Evolutionary conservation across 2,113 vertebrate genomes (phyloP).

Genomic region (Melanostigma gelatinosum): DNA sequence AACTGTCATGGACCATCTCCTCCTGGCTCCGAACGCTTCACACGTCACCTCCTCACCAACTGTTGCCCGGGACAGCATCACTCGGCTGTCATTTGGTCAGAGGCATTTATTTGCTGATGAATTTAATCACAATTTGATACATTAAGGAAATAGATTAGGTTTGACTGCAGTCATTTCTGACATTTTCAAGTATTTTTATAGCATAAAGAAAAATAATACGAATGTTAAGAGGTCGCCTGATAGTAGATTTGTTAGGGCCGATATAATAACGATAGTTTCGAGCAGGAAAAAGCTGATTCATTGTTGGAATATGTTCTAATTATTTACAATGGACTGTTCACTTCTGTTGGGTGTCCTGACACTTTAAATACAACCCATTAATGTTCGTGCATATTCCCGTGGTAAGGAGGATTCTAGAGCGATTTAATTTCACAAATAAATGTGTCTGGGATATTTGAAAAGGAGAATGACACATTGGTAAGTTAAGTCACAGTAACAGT

Average conservation of each 20-base stretch:
- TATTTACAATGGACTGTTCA: neutral
- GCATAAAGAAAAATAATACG: neutral
- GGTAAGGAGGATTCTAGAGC: neutral
- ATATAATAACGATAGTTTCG: neutral
- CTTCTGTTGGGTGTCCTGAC: neutral
- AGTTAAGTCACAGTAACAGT: neutral
- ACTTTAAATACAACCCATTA: neutral
- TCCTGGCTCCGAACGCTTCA: conserved; percentile 55
- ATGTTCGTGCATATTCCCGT: neutral
- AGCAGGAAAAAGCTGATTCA: neutral
- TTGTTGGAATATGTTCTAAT: neutral
- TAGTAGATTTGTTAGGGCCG: neutral
- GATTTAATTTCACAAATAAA: neutral
- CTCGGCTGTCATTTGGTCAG: conserved; percentile 52
- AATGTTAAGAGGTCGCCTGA: neutral
- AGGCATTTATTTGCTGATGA: conserved; percentile 35
- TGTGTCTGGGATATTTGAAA: neutral
- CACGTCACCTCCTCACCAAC: conserved; percentile 70
- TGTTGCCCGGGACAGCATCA: conserved; percentile 60
- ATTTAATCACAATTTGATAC: neutral
- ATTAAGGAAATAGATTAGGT: neutral
- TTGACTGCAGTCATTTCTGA: neutral
- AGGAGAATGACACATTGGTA: neutral
- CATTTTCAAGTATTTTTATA: neutral
- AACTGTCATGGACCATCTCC: conserved; percentile 71